A percentile compares a stretch with the other conserved stretches of the same genome.
Conservation (phyloP, 2,888 invertebrate genomes). For the Leptodirus hochenwartii region DNA sequence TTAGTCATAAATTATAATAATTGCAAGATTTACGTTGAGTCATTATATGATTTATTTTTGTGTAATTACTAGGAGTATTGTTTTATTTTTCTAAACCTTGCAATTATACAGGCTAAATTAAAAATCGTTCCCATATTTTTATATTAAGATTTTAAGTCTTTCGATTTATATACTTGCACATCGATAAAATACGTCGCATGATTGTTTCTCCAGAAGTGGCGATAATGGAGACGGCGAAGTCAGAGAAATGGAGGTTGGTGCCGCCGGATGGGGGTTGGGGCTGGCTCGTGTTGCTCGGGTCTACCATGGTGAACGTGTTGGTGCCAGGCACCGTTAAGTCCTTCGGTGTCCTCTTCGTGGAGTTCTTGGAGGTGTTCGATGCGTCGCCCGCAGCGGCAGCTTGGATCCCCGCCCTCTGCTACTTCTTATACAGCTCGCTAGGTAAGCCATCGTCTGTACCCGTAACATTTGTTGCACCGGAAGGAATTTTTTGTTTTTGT, state of each 20-base stretch:
- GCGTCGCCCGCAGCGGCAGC: constrained; percentile 54
- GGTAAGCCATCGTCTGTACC: constrained; percentile 49
- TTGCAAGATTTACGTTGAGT: no score
- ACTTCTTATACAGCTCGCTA: constrained; percentile 74
- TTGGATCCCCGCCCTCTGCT: constrained; percentile 75
- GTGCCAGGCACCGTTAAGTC: constrained; percentile 79
- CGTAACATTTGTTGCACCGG: constrained; percentile 12
- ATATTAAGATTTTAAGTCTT: no score
- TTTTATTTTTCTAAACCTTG: no score
- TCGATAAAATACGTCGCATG: background rate
- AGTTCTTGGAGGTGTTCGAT: constrained; percentile 62
- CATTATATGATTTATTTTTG: no score
- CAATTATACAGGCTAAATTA: no score
- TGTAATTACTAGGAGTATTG: no score
- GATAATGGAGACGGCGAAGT: background rate
- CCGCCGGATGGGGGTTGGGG: constrained; percentile 79
- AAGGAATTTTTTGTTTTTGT: background rate
- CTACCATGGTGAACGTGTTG: constrained; percentile 66
- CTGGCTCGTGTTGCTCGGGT: constrained; percentile 55
- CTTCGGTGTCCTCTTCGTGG: constrained; percentile 69
- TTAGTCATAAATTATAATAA: no score
- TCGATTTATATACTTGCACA: no score
- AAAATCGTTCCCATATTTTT: no score
- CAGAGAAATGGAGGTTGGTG: constrained; percentile 47
- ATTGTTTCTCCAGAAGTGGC: constrained; percentile 1